phyloP scores from a whole-genome alignment of 2,888 invertebrate species.

The Diadegma fenestrale region DNA sequence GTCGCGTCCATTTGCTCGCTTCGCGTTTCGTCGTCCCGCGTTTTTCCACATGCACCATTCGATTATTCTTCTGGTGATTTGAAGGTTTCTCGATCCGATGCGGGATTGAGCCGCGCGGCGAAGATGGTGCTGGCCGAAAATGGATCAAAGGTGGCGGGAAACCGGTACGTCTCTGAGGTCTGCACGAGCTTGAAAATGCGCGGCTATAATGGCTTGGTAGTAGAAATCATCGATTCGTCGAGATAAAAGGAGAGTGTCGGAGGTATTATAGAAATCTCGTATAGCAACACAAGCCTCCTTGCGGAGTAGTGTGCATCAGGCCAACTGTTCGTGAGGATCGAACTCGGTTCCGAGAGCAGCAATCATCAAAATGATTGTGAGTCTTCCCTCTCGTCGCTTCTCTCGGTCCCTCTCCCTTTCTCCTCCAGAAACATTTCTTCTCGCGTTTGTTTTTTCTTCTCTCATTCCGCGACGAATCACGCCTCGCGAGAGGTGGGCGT shows the following conservation, averaged over 20 bases:
- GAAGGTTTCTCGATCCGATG: not conserved
- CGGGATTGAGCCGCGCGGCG: not conserved
- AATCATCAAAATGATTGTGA: constrained; percentile 77
- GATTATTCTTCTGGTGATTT: too few relatives aligned
- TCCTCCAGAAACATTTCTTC: constrained; percentile 42
- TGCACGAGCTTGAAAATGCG: not conserved
- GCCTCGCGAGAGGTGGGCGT: constrained; percentile 67
- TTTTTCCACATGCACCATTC: too few relatives aligned
- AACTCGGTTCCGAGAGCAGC: constrained; percentile 68
- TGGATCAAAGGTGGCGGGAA: constrained; percentile 23
- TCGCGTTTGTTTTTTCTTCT: constrained; percentile 31
- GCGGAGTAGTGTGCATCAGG: not conserved
- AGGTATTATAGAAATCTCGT: constrained; percentile 30
- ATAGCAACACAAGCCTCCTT: not conserved
- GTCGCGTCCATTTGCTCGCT: too few relatives aligned
- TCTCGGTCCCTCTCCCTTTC: not conserved
- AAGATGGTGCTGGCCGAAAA: not conserved
- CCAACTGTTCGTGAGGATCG: constrained; percentile 54
- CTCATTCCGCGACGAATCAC: constrained; percentile 71
- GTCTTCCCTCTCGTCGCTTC: constrained; percentile 46
- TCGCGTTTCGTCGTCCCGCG: too few relatives aligned
- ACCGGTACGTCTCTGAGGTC: not conserved
- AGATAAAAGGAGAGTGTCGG: constrained; percentile 27
- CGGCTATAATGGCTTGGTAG: constrained; percentile 24
- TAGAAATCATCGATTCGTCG: constrained; percentile 37